Base-by-base conservation (phyloP, 2,888 invertebrate species). In the Silvanus unidentatus region DNA sequence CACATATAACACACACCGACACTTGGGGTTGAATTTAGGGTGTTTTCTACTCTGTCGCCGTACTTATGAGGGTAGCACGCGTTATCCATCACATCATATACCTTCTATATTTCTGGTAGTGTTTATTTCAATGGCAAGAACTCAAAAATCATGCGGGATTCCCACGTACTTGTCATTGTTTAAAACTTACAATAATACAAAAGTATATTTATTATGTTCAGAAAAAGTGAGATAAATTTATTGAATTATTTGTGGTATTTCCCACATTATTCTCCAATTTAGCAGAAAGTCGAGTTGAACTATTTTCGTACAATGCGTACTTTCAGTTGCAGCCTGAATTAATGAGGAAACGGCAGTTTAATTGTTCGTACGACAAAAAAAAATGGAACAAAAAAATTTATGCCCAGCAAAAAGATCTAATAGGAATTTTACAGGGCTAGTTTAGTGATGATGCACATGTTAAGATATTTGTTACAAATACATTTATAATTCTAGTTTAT, bases 61-160 rank as follows among this genome's bases (percentile, higher is more conserved):
- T 16, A 37, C n/a, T 49, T 47, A 60, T 63, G 58, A 49, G 63
- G 63, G 63, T 57, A 56, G 62, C 63, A 63, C 63, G 63, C 63
- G 63, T 56, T 37, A 14, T 6, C 14, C 32, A 12, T 12, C n/a
- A 32, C 13, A 32, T 10, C 28, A 28, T 28, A 9, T 32, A 12
- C 32, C 32, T 12, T 32, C 32, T n/a, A 32, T 9, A 32, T 12
- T 32, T 12, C 11, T 32, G 10, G n/a, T 4, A 32, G 13, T n/a
- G n/a, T n/a, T 3, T 37, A 37, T 37, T 37, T 32, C 13, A 43
- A 37, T 34, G 45, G 44, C 43, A 41, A 42, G 40, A 47, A 42
- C 47, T 52, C 48, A 50, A 48, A 45, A 43, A 47, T 13, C 36
- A 61, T 62, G 62, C 60, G 62, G 62, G 62, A 59, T 62, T 62